These are phyloP conservation scores for Tinamus guttatus DNA, from an alignment of 2,113 vertebrate genomes.

Conservation along the genomic window DNA sequence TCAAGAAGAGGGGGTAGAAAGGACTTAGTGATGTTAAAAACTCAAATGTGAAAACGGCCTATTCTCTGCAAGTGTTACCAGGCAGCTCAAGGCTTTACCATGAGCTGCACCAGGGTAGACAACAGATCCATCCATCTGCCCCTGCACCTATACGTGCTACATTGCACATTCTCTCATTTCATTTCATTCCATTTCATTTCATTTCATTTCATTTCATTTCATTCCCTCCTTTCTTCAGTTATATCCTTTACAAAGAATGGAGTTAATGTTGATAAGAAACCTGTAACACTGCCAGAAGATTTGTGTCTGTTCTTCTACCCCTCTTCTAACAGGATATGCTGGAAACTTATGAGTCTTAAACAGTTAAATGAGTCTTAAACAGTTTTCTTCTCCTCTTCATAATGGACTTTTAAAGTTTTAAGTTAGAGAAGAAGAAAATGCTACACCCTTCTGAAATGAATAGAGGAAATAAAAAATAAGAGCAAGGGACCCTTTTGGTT, in stretches of 20 bases:
- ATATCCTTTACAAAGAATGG: not conserved
- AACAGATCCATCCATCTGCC: not conserved
- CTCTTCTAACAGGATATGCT: not conserved
- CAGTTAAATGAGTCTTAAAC: not conserved
- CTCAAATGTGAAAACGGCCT: not conserved
- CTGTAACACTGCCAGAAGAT: rapidly evolving
- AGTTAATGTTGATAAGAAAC: too few relatives aligned
- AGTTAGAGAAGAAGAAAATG: not conserved
- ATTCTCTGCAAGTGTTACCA: not conserved
- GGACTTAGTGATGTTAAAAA: not conserved
- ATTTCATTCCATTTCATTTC: too few relatives aligned
- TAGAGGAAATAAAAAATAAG: not conserved
- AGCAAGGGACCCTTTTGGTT: not conserved
- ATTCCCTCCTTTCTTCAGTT: not conserved
- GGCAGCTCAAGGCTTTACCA: rapidly evolving
- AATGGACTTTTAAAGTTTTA: not conserved
- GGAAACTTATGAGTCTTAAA: too few relatives aligned
- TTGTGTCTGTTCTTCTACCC: not conserved
- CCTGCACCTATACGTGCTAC: not conserved
- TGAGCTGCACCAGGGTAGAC: not conserved
- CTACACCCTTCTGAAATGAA: not conserved
- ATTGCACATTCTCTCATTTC: too few relatives aligned
- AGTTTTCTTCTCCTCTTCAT: not conserved
- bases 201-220: too few relatives aligned
- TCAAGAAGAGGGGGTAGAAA: not conserved